Evolutionary conservation across 2,113 vertebrate species (phyloP).

Genomic region (Melanotaenia duboulayi): DNA sequence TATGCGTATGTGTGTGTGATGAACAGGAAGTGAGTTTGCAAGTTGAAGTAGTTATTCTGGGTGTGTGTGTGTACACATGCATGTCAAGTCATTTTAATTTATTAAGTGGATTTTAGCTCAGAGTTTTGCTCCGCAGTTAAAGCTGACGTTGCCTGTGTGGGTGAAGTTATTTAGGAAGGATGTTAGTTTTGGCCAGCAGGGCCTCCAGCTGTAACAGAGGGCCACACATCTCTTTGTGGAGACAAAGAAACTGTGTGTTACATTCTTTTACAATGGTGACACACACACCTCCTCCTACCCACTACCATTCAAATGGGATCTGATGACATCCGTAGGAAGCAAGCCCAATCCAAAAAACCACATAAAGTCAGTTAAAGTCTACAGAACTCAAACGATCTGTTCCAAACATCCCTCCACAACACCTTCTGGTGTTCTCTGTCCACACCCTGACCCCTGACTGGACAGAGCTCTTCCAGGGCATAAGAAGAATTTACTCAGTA

Average conservation of each 20-base stretch:
- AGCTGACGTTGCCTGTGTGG: background rate
- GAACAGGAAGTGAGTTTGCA: slow-evolving; percentile 61
- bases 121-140: slow-evolving; percentile 16
- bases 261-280: background rate
- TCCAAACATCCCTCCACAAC: too few relatives aligned
- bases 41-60: slow-evolving; percentile 16
- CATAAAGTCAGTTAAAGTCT: too few relatives aligned
- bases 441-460: too few relatives aligned
- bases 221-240: slow-evolving; percentile 33
- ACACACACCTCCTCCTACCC: too few relatives aligned
- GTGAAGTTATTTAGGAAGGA: slow-evolving; percentile 35
- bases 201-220: slow-evolving; percentile 47
- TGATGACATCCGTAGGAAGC: too few relatives aligned
- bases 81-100: slow-evolving; percentile 4
- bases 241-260: slow-evolving; percentile 61
- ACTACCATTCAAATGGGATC: too few relatives aligned
- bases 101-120: background rate
- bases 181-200: slow-evolving; percentile 46
- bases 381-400: too few relatives aligned
- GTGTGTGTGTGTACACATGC: slow-evolving; percentile 1
- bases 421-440: too few relatives aligned
- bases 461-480: too few relatives aligned
- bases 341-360: too few relatives aligned
- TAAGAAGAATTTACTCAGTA: too few relatives aligned
- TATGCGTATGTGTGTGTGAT: slow-evolving; percentile 43